phyloP scores from a whole-genome alignment of 2,113 vertebrate genomes.

The Sphyrna mokarran region DNA sequence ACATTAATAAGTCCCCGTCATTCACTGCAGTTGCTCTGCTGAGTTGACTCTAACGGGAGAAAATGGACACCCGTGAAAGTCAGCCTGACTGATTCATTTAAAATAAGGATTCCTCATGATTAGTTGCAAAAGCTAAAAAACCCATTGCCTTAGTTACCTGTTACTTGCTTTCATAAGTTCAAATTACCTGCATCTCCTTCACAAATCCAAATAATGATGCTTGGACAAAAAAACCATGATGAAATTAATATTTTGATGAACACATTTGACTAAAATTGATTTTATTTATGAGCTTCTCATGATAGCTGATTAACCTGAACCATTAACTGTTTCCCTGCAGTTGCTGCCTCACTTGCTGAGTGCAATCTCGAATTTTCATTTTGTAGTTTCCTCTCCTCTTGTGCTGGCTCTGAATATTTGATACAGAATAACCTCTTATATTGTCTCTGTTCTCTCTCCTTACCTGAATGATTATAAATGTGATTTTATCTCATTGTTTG shows the following conservation, averaged over 20 bases:
- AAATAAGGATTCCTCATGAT: neutral
- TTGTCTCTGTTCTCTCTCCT: neutral
- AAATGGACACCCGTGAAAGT: neutral
- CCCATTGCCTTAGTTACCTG: neutral
- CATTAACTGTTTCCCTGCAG: neutral
- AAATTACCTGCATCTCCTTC: neutral
- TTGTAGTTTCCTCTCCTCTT: neutral
- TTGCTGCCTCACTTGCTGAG: neutral
- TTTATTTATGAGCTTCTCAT: neutral
- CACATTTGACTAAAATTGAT: neutral
- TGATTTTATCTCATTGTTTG: neutral
- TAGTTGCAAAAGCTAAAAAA: neutral
- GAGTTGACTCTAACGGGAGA: conserved; percentile 12
- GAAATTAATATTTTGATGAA: neutral
- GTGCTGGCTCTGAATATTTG: neutral
- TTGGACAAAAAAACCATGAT: neutral
- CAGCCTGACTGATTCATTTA: neutral
- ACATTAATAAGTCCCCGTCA: neutral
- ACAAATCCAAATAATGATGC: neutral
- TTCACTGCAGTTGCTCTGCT: neutral
- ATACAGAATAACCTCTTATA: neutral
- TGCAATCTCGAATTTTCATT: neutral
- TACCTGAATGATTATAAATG: neutral
- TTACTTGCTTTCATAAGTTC: neutral
- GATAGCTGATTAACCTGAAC: neutral